Conservation (phyloP, 2,797 vertebrate species). For the Coreius guichenoti region DNA sequence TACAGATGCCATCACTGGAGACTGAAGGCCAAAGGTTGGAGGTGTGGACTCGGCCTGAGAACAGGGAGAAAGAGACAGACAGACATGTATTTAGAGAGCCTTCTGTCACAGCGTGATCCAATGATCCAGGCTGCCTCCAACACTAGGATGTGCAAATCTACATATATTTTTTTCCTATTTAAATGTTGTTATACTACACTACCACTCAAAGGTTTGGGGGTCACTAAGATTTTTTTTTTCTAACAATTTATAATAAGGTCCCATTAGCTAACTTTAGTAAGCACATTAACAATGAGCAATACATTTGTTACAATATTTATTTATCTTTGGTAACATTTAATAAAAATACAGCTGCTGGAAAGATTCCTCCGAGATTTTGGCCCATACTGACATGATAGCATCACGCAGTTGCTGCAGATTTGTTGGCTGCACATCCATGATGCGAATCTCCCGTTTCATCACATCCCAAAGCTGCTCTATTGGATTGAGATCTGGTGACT, state of each 20-base stretch:
- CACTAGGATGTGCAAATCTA: neutral
- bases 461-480: too few relatives aligned
- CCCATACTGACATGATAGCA: too few relatives aligned
- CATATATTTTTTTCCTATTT: neutral
- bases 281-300: neutral
- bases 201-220: neutral
- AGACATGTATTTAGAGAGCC: neutral
- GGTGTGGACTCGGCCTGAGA: conserved; percentile 82
- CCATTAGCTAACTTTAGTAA: too few relatives aligned
- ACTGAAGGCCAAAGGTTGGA: conserved; percentile 81
- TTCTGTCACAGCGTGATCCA: neutral
- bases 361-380: too few relatives aligned
- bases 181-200: neutral
- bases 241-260: too few relatives aligned
- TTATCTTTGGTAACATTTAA: neutral
- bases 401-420: too few relatives aligned
- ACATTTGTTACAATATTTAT: neutral
- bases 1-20: conserved; percentile 66
- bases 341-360: too few relatives aligned
- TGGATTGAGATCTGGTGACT: too few relatives aligned
- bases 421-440: too few relatives aligned
- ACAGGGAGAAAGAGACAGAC: neutral
- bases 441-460: too few relatives aligned
- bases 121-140: neutral
- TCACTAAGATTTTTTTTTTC: neutral